These are phyloP conservation scores for Hirtodrosophila duncani DNA, from an alignment of 2,888 invertebrate species.

Conservation along the genomic window DNA sequence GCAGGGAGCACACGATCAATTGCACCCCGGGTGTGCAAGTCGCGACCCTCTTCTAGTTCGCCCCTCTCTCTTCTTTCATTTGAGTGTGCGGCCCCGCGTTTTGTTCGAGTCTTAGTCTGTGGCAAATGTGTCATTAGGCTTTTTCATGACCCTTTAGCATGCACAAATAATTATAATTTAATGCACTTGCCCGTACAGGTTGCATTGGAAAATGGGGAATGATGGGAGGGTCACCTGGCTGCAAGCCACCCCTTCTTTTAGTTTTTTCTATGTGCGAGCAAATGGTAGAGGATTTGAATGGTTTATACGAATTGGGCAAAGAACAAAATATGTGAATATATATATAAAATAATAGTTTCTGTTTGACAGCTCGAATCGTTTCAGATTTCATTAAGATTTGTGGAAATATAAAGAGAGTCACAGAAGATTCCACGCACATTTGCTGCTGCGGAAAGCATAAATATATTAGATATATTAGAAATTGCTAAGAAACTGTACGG, in stretches of 20 bases:
- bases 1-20: background rate
- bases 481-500: no score
- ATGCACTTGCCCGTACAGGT: conserved; percentile 70
- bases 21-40: conserved; percentile 18
- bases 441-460: no score
- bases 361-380: no score
- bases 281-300: no score
- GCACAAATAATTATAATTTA: conserved; percentile 77
- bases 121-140: conserved; percentile 77
- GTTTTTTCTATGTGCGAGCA: no score
- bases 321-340: no score
- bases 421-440: no score
- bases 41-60: background rate
- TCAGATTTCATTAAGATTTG: no score
- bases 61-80: conserved; percentile 4
- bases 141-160: conserved; percentile 75
- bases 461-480: no score
- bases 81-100: conserved; percentile 35
- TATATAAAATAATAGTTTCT: no score
- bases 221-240: background rate
- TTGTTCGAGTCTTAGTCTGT: conserved; percentile 64
- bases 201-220: conserved; percentile 1
- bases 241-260: conserved; percentile 38
- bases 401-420: no score
- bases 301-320: no score